A percentile compares a stretch with the other conserved stretches of the same genome.
Conservation (phyloP, 92 coral and sea anemone genomes). For the Zoanthus sociatus region DNA sequence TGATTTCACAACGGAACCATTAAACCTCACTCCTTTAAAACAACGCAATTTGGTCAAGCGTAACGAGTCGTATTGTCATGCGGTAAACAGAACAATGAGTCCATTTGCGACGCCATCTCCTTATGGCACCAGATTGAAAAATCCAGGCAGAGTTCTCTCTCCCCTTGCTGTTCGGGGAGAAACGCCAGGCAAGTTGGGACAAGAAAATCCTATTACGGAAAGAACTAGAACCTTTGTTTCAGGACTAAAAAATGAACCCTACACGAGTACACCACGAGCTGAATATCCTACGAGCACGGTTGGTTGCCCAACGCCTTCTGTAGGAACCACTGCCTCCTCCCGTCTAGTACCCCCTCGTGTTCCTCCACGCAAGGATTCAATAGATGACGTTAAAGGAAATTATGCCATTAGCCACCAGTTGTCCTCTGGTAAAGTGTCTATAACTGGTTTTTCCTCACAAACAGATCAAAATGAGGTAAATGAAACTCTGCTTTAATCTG, state of each 20-base stretch:
- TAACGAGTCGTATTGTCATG: conserved; percentile 93
- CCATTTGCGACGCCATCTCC: conserved; percentile 54
- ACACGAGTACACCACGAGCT: conserved; percentile 51
- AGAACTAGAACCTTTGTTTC: conserved; percentile 33
- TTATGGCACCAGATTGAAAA: conserved; percentile 61
- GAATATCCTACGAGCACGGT: conserved; percentile 87
- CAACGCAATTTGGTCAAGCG: conserved; percentile 89
- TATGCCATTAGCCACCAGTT: conserved; percentile 56
- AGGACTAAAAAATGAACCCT: conserved; percentile 24
- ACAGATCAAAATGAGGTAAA: conserved; percentile 34
- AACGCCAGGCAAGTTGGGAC: background rate
- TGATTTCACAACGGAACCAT: conserved; percentile 51
- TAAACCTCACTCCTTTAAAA: conserved; percentile 70
- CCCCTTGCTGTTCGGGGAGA: conserved; percentile 52
- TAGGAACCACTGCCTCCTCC: conserved; percentile 73
- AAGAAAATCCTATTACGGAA: conserved; percentile 24
- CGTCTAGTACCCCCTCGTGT: conserved; percentile 53
- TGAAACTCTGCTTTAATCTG: conserved; percentile 28
- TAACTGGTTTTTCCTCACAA: background rate
- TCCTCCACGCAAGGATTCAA: conserved; percentile 93
- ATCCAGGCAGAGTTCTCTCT: conserved; percentile 60
- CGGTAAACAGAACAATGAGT: conserved; percentile 75
- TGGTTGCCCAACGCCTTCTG: conserved; percentile 89
- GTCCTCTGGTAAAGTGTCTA: conserved; percentile 30
- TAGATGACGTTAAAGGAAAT: conserved; percentile 54